Evolutionary conservation across 30 jellyfish, hydroid and myxozoan genomes (phyloP), one percentile per base, ranked within the genome.

Genomic region (Turritopsis dohrnii): DNA sequence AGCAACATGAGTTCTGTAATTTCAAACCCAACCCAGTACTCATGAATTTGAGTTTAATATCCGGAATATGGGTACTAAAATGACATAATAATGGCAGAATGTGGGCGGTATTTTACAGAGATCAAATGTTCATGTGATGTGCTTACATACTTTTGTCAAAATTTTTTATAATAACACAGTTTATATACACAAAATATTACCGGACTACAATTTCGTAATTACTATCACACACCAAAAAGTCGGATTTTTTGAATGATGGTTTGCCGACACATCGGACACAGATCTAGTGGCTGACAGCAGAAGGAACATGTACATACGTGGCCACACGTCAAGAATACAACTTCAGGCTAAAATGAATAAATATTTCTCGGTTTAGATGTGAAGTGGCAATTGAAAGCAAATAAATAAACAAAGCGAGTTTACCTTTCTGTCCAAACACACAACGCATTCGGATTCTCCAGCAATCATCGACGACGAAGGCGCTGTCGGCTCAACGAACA

Each of bases 261-360:
- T 52, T 85, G 87, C 71, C 96, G 74, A 86, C 96, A 89, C 16
- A 89, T 31, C 52, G 96, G 96, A 76, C 96, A 89, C 21, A 16
- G 80, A 18, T 89, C 81, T 81, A 89, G 83, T 80, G 94, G 94
- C 29, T 52, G 60, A 13, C 88, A 81, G 74, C 96, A 89, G 26
- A 54, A 41, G 29, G 87, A 81, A 84, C 96, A 89, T 8, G 94
- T 84, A 73, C 96, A 89, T 18, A 89, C 90, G 65, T 89, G 96
- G 1, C 96, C 96, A 89, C 96, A 89, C 86, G 86, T 74, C 75
- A 89, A 90, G 79, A 89, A 84, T n/a, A 89, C 88, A 27, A 83
- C 84, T 66, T 81, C 83, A 60, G 96, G 96, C 96, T 89, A 83
- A 81, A 41, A 41, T 41, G 60, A 41, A 89, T 53, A 19, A 52